Base-by-base conservation (phyloP, 2,888 invertebrate genomes). In the Caenorhabditis sp. region DNA sequence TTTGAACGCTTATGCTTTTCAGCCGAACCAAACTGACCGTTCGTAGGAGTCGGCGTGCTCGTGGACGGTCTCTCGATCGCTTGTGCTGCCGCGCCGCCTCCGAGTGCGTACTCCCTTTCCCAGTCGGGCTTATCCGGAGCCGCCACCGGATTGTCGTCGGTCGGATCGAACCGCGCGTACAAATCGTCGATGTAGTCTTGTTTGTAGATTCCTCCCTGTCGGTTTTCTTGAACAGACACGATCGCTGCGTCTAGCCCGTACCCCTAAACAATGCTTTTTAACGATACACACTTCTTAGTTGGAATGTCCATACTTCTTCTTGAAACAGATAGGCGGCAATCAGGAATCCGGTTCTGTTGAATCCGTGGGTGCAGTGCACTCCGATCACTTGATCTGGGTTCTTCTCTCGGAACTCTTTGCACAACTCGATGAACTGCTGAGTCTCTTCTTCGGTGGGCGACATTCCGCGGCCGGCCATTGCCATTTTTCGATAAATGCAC, bases 201-300 rank as follows among this genome's bases (percentile, higher is more conserved):
- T 90, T 99, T 99, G 90, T 99, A 99, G 86, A 99, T 99, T 20
- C 99, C 99, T 0, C 96, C 95, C 0, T 94, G 93, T 78, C 99
- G 93, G 76, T 85, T 87, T 6, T 41, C 52, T 2, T 93, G 92
- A 90, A 96, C 97, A 87, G 93, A 93, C 39, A 91, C 91, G 6
- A 96, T 89, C 0, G 95, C 96, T 2, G 94, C 93, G 81, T 94
- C 95, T 0, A 96, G 61, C 15, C 0, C 92, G 89, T 1, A 91
- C 27, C 78, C 83, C 76, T 83, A 43, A 9, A 39, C 48, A 32
- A 32, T 30, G 30, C 30, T 30, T 30, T 9, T 15, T 20, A n/a
- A 30, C 13, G 4, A 17, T 15, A 15, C 15, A 6, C 17, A 27
- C 27, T 48, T 7, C 3, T 30, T 27, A 22, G 22, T 30, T n/a